phyloP scores from a whole-genome alignment of 2,113 vertebrate species.

The Bostrychus sinensis region DNA sequence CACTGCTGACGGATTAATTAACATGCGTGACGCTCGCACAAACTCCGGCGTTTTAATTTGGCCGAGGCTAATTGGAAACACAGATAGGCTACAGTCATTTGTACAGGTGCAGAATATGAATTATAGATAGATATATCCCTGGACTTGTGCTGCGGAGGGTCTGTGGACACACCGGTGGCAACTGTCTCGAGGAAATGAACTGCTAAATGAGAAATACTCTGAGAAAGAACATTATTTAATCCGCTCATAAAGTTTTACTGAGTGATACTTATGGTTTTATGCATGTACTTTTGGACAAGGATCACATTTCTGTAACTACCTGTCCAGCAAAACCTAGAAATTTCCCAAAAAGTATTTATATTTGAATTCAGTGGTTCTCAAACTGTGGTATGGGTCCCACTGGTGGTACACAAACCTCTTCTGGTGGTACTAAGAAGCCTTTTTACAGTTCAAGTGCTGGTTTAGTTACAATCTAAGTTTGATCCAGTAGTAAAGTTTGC shows the following conservation, averaged over 20 bases:
- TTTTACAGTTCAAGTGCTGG: too few relatives aligned
- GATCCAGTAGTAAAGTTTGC: too few relatives aligned
- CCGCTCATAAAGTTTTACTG: neutral
- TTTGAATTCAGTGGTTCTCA: too few relatives aligned
- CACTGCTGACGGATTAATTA: constrained; percentile 6
- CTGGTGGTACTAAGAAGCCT: too few relatives aligned
- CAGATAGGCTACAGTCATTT: constrained; percentile 2
- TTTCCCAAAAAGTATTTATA: too few relatives aligned
- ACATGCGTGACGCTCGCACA: neutral
- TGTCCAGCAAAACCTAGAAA: too few relatives aligned
- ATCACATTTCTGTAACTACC: too few relatives aligned
- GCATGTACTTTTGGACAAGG: too few relatives aligned
- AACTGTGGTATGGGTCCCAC: too few relatives aligned
- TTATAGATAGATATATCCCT: constrained; percentile 8
- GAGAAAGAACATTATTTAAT: neutral
- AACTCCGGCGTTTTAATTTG: neutral
- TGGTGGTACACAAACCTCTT: too few relatives aligned
- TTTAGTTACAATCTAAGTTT: too few relatives aligned
- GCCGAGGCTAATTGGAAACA: constrained; percentile 3
- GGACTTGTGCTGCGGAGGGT: neutral
- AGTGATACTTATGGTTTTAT: neutral
- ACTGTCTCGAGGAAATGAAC: constrained; percentile 2
- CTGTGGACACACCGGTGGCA: neutral
- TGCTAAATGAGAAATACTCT: neutral
- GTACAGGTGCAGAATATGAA: constrained; percentile 9